Evolutionary conservation across 1,140 invertebrate genomes (phyloP), one percentile per base, ranked within the genome.

Genomic region (Neuroterus valhalla): DNA sequence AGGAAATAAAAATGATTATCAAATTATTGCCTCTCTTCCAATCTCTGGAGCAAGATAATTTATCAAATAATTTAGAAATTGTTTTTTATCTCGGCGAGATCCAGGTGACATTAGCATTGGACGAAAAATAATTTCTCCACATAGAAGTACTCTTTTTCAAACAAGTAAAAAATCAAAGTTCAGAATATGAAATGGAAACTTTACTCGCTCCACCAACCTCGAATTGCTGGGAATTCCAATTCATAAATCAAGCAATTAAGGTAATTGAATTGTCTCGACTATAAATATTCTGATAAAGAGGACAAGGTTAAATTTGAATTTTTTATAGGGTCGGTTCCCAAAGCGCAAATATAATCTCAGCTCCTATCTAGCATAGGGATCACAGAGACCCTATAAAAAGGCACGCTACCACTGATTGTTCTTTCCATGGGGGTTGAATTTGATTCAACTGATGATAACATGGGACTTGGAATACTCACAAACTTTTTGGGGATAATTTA

Each of bases 281-380:
- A 31, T 62, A 31, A 38, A 62, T 62, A 62, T 62, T 62, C 55
- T n/a, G 55, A 62, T 62, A 62, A 62, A 26, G 31, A 31, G 23
- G 3, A 62, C 14, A 14, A 15, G 23, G 14, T 2, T 48, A 19
- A 48, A 17, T 17, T 0, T 48, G 31, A 12, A 55, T 31, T 62
- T 38, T 62, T 62, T 62, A 62, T 62, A 62, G 55, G 26, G 21
- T 6, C 21, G 2, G 15, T 62, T 62, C 21, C 55, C 14, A 62
- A 62, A n/a, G 23, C 15, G 31, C 55, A 12, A 31, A 31, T 62
- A 31, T 31, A n/a, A 62, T 31, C 21, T 62, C 23, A 38, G 31
- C 55, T 62, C 55, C n/a, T 62, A 62, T 62, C 55, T n/a, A 31
- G 31, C 3, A 23, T 62, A 8, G 6, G 31, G 31, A 62, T 62